Evolutionary conservation across 2,113 vertebrate species (phyloP).

Genomic region (Herpetotheres cachinnans): DNA sequence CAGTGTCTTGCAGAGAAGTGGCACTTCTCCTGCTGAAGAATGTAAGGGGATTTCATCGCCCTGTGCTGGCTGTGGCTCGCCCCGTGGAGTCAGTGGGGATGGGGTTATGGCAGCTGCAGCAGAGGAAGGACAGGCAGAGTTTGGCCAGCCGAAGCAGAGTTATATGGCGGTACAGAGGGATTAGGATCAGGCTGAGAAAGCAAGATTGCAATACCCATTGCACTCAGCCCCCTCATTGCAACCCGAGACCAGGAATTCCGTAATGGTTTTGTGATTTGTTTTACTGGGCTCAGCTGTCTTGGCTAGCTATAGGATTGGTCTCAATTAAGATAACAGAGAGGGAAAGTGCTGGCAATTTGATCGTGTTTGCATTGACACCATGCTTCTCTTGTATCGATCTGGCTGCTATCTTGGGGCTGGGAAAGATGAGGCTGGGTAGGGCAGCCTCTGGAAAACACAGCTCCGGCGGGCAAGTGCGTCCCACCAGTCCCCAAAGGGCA

Average conservation of each 20-base stretch:
- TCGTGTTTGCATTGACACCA: rapidly evolving
- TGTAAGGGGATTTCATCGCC: background rate
- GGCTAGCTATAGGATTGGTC: background rate
- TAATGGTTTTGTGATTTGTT: background rate
- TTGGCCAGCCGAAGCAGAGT: background rate
- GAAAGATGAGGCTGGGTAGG: background rate
- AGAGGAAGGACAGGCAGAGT: background rate
- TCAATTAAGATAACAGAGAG: background rate
- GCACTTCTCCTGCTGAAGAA: background rate
- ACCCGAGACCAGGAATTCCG: background rate
- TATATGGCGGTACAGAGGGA: background rate
- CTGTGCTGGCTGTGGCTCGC: background rate
- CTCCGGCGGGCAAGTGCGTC: background rate
- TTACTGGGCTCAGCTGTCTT: background rate
- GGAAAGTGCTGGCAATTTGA: background rate
- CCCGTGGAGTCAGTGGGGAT: background rate
- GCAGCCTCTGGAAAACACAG: background rate
- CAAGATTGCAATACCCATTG: rapidly evolving
- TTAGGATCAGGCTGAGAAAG: background rate
- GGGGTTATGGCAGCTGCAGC: background rate
- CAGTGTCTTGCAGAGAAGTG: background rate
- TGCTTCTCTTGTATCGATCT: background rate
- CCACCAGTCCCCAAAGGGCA: background rate
- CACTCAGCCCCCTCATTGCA: background rate
- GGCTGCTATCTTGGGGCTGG: background rate